phyloP scores from a whole-genome alignment of 2,888 invertebrate genomes.

The Orthonychiurus folsomi region DNA sequence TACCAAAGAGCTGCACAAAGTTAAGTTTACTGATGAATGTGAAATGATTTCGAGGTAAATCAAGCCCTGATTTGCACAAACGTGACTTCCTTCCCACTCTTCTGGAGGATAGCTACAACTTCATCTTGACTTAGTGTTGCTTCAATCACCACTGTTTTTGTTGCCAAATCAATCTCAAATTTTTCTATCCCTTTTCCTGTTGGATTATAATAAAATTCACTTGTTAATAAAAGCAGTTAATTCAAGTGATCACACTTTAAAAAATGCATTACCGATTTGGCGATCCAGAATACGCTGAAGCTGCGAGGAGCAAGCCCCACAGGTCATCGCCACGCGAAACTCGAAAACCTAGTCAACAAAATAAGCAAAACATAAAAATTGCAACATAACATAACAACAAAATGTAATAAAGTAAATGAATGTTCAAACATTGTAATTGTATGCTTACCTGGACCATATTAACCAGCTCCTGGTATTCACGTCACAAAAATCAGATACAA shows the following conservation, averaged over 20 bases:
- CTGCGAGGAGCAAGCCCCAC: conserved; percentile 83
- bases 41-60: too few species aligned
- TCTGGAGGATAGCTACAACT: conserved; percentile 25
- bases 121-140: conserved; percentile 19
- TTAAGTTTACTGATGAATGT: too few species aligned
- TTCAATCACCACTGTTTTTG: conserved; percentile 19
- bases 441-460: too few species aligned
- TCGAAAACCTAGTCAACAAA: conserved; percentile 47
- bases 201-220: conserved; percentile 1
- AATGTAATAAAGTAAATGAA: too few species aligned
- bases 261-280: conserved; percentile 55
- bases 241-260: neutral
- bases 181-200: conserved; percentile 26
- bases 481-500: too few species aligned
- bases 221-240: neutral
- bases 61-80: conserved; percentile 8
- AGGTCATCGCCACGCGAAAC: conserved; percentile 87
- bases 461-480: too few species aligned
- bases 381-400: too few species aligned
- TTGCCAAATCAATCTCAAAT: conserved; percentile 26
- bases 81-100: conserved; percentile 31
- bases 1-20: too few species aligned
- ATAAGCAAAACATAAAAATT: too few species aligned
- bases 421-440: too few species aligned
- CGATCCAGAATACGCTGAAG: conserved; percentile 77